Conservation (phyloP, 2,888 invertebrate species). For the Tenodera sinensis region DNA sequence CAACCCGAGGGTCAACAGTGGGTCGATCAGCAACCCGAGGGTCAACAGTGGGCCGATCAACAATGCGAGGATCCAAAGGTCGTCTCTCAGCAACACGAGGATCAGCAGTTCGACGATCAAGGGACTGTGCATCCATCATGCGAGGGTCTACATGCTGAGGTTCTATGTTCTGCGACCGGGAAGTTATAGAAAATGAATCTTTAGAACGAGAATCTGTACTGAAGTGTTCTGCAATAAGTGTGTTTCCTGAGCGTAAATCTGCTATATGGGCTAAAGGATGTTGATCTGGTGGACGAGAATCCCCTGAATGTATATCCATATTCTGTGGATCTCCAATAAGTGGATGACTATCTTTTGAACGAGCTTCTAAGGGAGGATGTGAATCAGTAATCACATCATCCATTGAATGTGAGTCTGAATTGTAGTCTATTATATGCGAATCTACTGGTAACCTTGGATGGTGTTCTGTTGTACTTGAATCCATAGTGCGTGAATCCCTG, state of each 20-base stretch:
- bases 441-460: not conserved
- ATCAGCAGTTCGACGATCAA: not conserved
- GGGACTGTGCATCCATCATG: not conserved
- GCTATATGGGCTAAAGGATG: not conserved
- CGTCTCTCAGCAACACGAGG: slow-evolving; percentile 5
- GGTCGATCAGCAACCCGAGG: slow-evolving; percentile 65
- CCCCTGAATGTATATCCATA: not conserved
- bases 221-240: not conserved
- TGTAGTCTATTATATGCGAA: not conserved
- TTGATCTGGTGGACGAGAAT: not conserved
- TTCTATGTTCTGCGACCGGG: not conserved
- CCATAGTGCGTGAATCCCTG: not conserved
- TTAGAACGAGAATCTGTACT: not conserved
- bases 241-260: not conserved
- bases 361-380: not conserved
- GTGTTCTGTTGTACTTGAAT: not conserved
- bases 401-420: not conserved
- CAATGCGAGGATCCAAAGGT: slow-evolving; percentile 31
- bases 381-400: not conserved
- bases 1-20: slow-evolving; percentile 59
- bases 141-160: not conserved
- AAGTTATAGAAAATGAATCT: not conserved
- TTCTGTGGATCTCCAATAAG: not conserved
- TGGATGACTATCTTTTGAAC: not conserved
- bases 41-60: not conserved